Base-by-base conservation (phyloP, 1,140 invertebrate genomes). In the Temnothorax curvispinosus region DNA sequence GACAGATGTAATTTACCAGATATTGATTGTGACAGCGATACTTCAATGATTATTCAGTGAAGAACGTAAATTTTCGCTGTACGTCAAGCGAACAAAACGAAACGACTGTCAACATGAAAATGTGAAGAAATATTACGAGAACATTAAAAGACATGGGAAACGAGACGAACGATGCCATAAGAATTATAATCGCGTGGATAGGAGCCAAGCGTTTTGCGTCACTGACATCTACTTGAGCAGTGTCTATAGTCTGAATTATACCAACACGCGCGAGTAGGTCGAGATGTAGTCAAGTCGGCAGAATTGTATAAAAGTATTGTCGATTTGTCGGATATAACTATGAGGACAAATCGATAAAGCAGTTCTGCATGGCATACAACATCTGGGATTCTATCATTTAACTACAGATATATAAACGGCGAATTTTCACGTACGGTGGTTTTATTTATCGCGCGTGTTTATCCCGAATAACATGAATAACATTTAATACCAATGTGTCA, bases 311-410 rank as follows among this genome's bases (percentile, higher is more conserved):
- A 44, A 71, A 18, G 38, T 38, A 75, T 74, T 38, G 41, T 47
- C 41, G 21, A 27, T 47, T 82, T 56, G 52, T 21, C 80, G 54
- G 69, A 74, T 60, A 84, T 21, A 75, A 54, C 32, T 50, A 71
- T 7, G 64, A 44, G 78, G 35, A 11, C 38, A 71, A 84, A 84
- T 84, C 80, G 69, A 84, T 84, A 74, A 47, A 60, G 6, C 56
- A 13, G 44, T n/a, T 44, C 21, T 41, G 13, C 11, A 21, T 27
- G 13, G 13, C 11, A 21, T 27, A n/a, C n/a, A 75, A 44, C n/a
- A 75, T 41, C 35, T 58, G 72, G 35, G 1, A 8, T 65, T 78
- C 6, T 44, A 3, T 38, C 32, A 15, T 52, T 67, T 81, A 81
- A 80, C n/a, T 9, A n/a, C 38, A 32, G n/a, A 67, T 69, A 8